Conservation (phyloP, 2,888 invertebrate genomes). For the Prosopocoilus inquinatus region DNA sequence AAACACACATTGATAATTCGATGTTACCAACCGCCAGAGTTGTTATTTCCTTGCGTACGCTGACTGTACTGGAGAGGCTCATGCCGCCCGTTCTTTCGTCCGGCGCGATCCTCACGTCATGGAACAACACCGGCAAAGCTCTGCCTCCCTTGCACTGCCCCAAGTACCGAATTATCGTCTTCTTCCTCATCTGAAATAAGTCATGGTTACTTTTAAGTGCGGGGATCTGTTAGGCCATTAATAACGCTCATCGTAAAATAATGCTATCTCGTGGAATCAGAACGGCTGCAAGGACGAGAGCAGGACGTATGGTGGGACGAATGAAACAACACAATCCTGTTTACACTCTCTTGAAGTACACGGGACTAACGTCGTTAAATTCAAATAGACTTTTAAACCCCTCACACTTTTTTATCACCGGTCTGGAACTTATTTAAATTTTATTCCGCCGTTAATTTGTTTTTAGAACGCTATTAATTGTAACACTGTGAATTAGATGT, state of each 20-base stretch:
- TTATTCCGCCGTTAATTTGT: no score
- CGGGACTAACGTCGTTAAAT: constrained; percentile 36
- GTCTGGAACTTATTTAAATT: no score
- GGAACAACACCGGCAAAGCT: constrained; percentile 26
- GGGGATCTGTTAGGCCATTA: constrained; percentile 40
- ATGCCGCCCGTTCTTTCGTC: constrained; percentile 19
- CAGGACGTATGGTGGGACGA: constrained; percentile 16
- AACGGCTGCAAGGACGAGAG: constrained; percentile 10
- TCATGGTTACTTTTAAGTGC: constrained; percentile 37
- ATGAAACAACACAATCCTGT: constrained; percentile 13
- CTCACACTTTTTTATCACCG: neutral
- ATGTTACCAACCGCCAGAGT: constrained; percentile 28
- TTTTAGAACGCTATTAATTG: no score
- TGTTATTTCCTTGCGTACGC: constrained; percentile 23
- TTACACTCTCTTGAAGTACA: constrained; percentile 10
- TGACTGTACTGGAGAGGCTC: constrained; percentile 26
- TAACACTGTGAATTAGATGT: no score
- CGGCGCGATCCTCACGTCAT: constrained; percentile 22
- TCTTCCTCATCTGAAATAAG: constrained; percentile 35
- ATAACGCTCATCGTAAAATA: constrained; percentile 40
- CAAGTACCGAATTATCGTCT: constrained; percentile 31
- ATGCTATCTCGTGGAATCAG: constrained; percentile 35
- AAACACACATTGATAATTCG: constrained; percentile 9
- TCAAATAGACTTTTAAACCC: constrained; percentile 33
- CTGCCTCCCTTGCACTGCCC: constrained; percentile 33